Base-by-base conservation (phyloP, 2,113 vertebrate genomes). In the Larimichthys crocea region DNA sequence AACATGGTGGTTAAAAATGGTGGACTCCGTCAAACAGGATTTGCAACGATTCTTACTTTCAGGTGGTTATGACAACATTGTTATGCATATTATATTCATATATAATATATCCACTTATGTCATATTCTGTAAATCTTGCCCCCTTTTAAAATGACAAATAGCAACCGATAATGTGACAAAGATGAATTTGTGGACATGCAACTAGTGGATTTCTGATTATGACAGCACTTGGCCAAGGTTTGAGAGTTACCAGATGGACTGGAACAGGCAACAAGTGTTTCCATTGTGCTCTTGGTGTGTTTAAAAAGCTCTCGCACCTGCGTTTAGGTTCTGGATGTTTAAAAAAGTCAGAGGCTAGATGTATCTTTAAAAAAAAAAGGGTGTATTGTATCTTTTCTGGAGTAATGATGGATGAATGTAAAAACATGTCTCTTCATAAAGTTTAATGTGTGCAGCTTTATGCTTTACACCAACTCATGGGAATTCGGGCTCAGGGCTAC, bases 381-480 rank as follows among this genome's bases (percentile, higher is more conserved):
- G 5, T 56, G 35, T 66, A 17, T 62, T 75, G 24, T 22, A 63
- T 49, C 53, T 72, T 77, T 83, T 72, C 5, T 53, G 46, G 16
- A 66, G 35, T 80, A 62, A 84, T 84, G 49, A 80, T 12, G 10
- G 44, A 74, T 49, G 15, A 75, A 82, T 77, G 57, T 66, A n/a
- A 74, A 82, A 86, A 81, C 68, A 72, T 82, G 77, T 84, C 15
- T 22, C 65, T 69, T 65, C 15, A 60, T 64, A 35, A 65, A 44
- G 40, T 63, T 82, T 71, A 52, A 82, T 64, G 49, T 24, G 55
- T 22, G 50, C 7, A 59, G 29, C 69, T 42, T 72, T 52, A 49
- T 62, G 60, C 66, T 72, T 42, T 56, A 42, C n/a, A 60, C 44
- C 24, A 57, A 8, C 59, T 71, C n/a, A 35, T 14, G 63, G 60